These are phyloP conservation scores for Cydia fagiglandana DNA, from an alignment of 1,140 invertebrate species.

Conservation along the genomic window DNA sequence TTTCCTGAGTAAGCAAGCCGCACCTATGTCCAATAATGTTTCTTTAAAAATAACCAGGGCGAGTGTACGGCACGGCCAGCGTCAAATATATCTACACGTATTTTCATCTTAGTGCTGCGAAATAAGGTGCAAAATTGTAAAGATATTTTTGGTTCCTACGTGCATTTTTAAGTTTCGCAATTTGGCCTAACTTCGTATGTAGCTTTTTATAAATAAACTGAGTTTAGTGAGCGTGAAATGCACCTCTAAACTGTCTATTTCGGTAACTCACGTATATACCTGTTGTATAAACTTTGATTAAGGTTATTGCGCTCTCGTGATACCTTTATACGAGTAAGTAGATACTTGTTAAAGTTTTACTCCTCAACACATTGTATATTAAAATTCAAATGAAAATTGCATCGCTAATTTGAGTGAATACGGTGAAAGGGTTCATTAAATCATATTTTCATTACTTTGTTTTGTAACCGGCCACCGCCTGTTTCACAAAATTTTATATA, in stretches of 20 bases:
- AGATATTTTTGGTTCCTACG: neutral
- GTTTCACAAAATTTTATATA: too few species aligned
- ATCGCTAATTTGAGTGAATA: too few species aligned
- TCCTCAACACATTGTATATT: too few species aligned
- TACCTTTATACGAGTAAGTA: neutral
- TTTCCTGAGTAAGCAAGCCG: slow-evolving; percentile 27
- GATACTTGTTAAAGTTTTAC: too few species aligned
- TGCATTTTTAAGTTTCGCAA: slow-evolving; percentile 23
- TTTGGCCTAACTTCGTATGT: slow-evolving; percentile 7
- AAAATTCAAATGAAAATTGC: too few species aligned
- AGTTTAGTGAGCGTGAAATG: neutral
- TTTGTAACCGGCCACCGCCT: too few species aligned
- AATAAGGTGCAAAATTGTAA: neutral
- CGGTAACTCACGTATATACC: neutral
- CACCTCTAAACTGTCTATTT: slow-evolving; percentile 17
- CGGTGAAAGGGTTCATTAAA: too few species aligned
- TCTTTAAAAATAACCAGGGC: slow-evolving; percentile 30
- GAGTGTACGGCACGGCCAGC: neutral
- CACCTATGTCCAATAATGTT: slow-evolving; percentile 27
- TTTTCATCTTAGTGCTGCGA: neutral
- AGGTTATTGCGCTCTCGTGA: neutral
- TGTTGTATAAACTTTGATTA: slow-evolving; percentile 17
- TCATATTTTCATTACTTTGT: too few species aligned
- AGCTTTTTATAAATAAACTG: slow-evolving; percentile 22
- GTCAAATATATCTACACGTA: neutral